Percentiles rank a stretch among this genome's conserved stretches.
These are phyloP conservation scores for Rutilus rutilus DNA, from an alignment of 2,113 vertebrate species.

Conservation along the genomic window DNA sequence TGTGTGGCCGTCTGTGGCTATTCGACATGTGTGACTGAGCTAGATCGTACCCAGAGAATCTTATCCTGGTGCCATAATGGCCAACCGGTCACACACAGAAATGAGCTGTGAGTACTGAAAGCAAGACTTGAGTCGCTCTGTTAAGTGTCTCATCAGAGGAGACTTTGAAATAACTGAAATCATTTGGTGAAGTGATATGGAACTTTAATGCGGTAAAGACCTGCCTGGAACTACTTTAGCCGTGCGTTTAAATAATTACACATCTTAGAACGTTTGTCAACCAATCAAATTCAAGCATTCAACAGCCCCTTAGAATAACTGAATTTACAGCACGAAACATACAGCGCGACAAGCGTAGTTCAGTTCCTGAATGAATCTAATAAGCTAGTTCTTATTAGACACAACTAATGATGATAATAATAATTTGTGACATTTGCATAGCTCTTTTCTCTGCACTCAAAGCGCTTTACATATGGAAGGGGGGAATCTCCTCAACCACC, in stretches of 20 bases:
- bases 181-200: too few species aligned
- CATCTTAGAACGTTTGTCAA: too few species aligned
- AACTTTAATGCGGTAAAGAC: too few species aligned
- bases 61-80: not conserved
- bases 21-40: slow-evolving; percentile 17
- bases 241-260: too few species aligned
- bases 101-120: not conserved
- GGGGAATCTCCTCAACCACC: too few species aligned
- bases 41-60: not conserved
- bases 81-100: not conserved
- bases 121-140: not conserved
- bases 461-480: too few species aligned
- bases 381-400: not conserved
- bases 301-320: not conserved
- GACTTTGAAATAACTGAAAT: too few species aligned
- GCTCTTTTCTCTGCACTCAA: too few species aligned
- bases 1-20: slow-evolving; percentile 11
- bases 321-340: not conserved
- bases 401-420: not conserved
- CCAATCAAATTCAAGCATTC: too few species aligned
- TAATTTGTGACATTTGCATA: too few species aligned
- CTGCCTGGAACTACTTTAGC: too few species aligned
- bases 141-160: not conserved
- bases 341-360: not conserved
- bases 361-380: not conserved